Conservation (phyloP, 2,113 vertebrate species). For the Lanius collurio region DNA sequence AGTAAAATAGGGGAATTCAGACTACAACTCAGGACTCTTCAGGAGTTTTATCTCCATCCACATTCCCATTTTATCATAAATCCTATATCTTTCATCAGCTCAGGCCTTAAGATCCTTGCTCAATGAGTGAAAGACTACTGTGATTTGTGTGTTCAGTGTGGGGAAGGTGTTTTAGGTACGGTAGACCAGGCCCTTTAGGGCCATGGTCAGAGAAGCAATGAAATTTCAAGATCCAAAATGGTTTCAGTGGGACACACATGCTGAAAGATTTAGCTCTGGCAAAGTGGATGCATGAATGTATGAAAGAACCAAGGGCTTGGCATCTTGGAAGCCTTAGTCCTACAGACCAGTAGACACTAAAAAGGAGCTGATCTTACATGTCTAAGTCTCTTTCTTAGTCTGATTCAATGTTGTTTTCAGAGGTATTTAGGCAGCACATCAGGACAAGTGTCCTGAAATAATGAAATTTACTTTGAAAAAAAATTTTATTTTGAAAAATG, state of each 20-base stretch:
- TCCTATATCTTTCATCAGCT: background rate
- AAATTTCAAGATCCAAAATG: background rate
- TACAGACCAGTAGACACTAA: background rate
- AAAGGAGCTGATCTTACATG: background rate
- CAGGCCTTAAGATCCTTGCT: background rate
- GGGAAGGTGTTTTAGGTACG: background rate
- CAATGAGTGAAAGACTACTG: background rate
- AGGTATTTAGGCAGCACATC: background rate
- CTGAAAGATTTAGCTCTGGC: background rate
- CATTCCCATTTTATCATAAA: background rate
- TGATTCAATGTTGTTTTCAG: background rate
- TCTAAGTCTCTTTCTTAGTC: background rate
- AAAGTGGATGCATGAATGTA: background rate
- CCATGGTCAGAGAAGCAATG: accelerated
- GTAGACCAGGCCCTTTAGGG: background rate
- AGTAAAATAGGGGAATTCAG: background rate
- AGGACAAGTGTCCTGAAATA: background rate
- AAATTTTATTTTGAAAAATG: background rate
- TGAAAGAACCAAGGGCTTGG: background rate
- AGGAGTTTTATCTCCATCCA: background rate
- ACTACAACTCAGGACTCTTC: background rate
- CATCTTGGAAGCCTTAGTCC: background rate
- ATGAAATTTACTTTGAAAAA: background rate
- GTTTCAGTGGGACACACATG: background rate
- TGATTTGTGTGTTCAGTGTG: background rate